Evolutionary conservation across 2,113 vertebrate species (phyloP).

Genomic region (Caloenas nicobarica): DNA sequence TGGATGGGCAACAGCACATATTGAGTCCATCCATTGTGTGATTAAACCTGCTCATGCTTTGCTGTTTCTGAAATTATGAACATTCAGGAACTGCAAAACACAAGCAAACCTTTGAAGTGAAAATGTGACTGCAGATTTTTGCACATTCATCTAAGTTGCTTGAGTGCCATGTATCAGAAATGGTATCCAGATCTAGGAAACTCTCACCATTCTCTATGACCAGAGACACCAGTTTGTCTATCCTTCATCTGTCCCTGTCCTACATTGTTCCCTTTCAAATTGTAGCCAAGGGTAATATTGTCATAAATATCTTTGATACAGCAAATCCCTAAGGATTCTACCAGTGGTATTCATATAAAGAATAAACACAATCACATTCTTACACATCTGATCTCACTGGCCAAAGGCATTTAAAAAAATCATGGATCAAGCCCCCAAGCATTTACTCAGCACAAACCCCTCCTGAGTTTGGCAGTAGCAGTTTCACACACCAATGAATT

Average conservation of each 20-base stretch:
- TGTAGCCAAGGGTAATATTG: neutral
- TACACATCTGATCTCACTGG: constrained; percentile 7
- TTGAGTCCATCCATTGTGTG: accelerated
- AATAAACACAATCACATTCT: constrained; percentile 32
- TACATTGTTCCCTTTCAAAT: neutral
- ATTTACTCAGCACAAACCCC: neutral
- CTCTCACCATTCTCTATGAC: neutral
- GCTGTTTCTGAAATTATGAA: neutral
- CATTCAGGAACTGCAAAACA: neutral
- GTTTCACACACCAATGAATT: neutral
- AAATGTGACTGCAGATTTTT: neutral
- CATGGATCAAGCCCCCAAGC: neutral
- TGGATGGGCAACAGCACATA: accelerated
- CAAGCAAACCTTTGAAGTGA: neutral
- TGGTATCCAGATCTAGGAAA: neutral
- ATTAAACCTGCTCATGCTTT: neutral
- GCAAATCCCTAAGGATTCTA: constrained; percentile 34
- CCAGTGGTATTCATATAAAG: neutral
- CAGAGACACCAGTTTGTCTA: neutral
- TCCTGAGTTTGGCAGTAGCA: neutral
- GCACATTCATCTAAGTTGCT: neutral
- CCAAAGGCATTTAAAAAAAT: constrained; percentile 3
- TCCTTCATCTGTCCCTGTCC: constrained; percentile 10
- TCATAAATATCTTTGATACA: constrained; percentile 31
- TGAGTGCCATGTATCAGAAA: neutral